Conservation (phyloP, 2,888 invertebrate genomes). For the Eurytoma californica region DNA sequence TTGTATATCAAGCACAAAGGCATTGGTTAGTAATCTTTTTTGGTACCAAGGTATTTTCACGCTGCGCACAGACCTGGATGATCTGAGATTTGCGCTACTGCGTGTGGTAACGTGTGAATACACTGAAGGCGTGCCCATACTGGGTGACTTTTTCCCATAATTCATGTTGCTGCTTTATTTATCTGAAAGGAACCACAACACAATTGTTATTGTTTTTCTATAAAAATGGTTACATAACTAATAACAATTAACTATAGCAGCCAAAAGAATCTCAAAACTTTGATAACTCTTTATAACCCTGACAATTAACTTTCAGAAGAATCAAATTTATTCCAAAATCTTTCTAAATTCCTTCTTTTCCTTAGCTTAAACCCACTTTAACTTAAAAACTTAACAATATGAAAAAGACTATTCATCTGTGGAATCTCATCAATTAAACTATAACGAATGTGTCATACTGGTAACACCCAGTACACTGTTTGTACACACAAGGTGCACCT, state of each 20-base stretch:
- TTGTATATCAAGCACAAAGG: constrained; percentile 89
- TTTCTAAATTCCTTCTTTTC: too few relatives aligned
- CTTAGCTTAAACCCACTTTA: too few relatives aligned
- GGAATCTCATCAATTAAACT: constrained; percentile 20
- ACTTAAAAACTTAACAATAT: background rate
- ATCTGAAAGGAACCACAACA: constrained; percentile 11
- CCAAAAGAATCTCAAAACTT: too few relatives aligned
- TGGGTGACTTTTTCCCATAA: constrained; percentile 84
- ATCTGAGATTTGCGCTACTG: constrained; percentile 88
- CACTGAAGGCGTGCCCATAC: constrained; percentile 91
- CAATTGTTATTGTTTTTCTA: background rate
- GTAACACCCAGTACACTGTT: constrained; percentile 42
- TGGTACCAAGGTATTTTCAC: constrained; percentile 91
- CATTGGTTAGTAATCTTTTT: constrained; percentile 88
- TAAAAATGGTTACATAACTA: too few relatives aligned
- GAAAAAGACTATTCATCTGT: background rate
- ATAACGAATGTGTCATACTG: constrained; percentile 44
- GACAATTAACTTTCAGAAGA: too few relatives aligned
- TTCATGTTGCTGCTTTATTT: constrained; percentile 40
- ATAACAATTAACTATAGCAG: too few relatives aligned
- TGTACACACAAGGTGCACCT: constrained; percentile 31
- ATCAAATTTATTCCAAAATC: too few relatives aligned
- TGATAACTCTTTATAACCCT: background rate
- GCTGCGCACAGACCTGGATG: constrained; percentile 87
- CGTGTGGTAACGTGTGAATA: constrained; percentile 89